phyloP scores from a whole-genome alignment of 2,888 invertebrate species.

The Diarsia brunnea region DNA sequence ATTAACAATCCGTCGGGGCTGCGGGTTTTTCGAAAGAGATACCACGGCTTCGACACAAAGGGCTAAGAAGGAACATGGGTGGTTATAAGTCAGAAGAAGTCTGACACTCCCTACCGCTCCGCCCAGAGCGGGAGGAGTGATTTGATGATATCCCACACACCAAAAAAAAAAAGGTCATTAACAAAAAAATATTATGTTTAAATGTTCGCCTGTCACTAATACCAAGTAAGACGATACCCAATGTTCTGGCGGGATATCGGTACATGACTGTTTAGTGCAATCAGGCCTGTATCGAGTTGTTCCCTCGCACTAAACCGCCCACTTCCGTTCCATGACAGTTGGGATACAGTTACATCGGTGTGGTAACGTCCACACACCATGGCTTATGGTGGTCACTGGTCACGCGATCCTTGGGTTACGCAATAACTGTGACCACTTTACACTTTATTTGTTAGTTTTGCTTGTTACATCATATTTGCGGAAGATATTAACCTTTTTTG shows the following conservation, averaged over 20 bases:
- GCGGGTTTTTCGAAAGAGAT: no score
- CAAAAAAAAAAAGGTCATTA: no score
- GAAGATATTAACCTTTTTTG: not conserved
- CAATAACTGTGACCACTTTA: slow-evolving; percentile 37
- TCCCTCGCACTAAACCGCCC: slow-evolving; percentile 60
- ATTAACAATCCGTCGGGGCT: no score
- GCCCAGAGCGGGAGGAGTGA: no score
- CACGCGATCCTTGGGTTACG: slow-evolving; percentile 53
- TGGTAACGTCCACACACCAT: slow-evolving; percentile 42
- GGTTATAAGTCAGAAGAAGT: no score
- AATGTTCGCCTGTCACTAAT: not conserved
- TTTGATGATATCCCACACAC: no score
- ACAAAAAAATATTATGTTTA: no score
- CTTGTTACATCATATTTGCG: slow-evolving; percentile 14
- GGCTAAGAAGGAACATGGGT: no score
- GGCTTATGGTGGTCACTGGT: slow-evolving; percentile 51
- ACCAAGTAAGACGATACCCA: slow-evolving; percentile 46
- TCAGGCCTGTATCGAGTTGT: slow-evolving; percentile 34
- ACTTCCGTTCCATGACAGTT: slow-evolving; percentile 64
- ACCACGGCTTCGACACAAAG: no score
- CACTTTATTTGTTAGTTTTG: slow-evolving; percentile 24
- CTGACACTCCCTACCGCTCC: no score
- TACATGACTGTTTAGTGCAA: slow-evolving; percentile 15
- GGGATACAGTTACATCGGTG: slow-evolving; percentile 58
- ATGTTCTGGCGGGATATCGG: slow-evolving; percentile 55